Percentiles rank a stretch among this genome's conserved stretches.
phyloP scores from a whole-genome alignment of 1,140 invertebrate species.

The Drosophila hydei region DNA sequence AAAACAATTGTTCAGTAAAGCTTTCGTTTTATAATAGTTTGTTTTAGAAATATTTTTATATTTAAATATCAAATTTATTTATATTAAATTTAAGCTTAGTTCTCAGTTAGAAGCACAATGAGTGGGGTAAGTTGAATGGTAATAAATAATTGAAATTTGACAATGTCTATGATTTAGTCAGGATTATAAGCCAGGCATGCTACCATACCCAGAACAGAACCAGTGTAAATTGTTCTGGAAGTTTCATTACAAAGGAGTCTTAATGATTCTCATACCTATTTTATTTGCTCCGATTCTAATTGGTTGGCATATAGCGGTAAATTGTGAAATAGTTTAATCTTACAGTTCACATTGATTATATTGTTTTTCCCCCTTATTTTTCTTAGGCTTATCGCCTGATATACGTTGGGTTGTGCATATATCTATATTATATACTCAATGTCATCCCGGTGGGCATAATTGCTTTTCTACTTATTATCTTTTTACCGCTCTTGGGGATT shows the following conservation, averaged over 20 bases:
- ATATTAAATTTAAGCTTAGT: too few species aligned
- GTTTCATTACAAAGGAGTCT: conserved; percentile 60
- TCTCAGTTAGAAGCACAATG: too few species aligned
- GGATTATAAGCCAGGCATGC: conserved; percentile 54
- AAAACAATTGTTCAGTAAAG: too few species aligned
- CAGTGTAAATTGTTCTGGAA: conserved; percentile 49
- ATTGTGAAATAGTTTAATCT: not conserved
- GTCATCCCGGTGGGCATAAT: conserved; percentile 45
- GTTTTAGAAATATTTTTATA: too few species aligned
- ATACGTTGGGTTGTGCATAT: conserved; percentile 38
- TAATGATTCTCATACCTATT: conserved; percentile 47
- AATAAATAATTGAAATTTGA: too few species aligned
- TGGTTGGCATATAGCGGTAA: conserved; percentile 20
- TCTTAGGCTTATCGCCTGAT: conserved; percentile 49
- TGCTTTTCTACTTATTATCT: conserved; percentile 53
- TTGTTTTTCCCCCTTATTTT: too few species aligned
- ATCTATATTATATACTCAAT: conserved; percentile 54
- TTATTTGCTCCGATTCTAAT: conserved; percentile 41
- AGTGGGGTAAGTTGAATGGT: conserved; percentile 5
- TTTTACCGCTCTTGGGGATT: conserved; percentile 46
- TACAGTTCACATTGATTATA: not conserved
- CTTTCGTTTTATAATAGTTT: too few species aligned
- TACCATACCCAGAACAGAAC: conserved; percentile 38
- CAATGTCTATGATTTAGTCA: not conserved
- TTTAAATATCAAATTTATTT: too few species aligned